phyloP scores from a whole-genome alignment of 2,797 vertebrate species.

The Calcarius lapponicus region DNA sequence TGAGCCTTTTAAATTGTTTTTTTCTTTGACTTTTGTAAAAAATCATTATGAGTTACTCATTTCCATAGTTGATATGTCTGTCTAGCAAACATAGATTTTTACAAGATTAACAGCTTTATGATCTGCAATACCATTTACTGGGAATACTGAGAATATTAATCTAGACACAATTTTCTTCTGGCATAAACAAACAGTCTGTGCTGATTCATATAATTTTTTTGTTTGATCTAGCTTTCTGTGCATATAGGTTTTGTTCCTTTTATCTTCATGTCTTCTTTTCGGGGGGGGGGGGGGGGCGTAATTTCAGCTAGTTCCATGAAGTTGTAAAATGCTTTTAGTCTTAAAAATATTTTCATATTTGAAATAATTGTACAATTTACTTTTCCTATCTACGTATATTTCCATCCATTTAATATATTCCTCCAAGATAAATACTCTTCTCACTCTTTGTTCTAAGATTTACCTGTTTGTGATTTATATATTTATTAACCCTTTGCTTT shows the following conservation, averaged over 20 bases:
- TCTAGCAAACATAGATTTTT: background rate
- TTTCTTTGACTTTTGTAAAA: background rate
- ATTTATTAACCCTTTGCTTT: background rate
- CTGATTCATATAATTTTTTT: background rate
- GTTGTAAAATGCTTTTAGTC: background rate
- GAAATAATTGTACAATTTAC: background rate
- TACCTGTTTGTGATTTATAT: background rate
- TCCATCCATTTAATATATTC: background rate
- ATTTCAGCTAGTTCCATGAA: background rate
- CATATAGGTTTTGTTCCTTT: background rate
- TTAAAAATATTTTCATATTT: background rate
- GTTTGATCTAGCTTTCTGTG: background rate
- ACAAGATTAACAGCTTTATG: background rate
- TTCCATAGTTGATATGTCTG: background rate
- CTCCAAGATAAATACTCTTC: background rate
- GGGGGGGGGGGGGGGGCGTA: rapidly evolving
- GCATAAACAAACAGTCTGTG: background rate
- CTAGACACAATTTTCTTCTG: background rate
- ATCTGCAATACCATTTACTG: background rate
- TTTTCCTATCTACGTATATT: background rate
- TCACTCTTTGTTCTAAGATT: background rate
- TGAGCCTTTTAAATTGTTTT: background rate
- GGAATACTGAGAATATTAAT: background rate
- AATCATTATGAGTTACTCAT: background rate
- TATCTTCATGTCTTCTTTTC: background rate